phyloP scores from a whole-genome alignment of 2,888 invertebrate genomes.

The Gibbula magus region DNA sequence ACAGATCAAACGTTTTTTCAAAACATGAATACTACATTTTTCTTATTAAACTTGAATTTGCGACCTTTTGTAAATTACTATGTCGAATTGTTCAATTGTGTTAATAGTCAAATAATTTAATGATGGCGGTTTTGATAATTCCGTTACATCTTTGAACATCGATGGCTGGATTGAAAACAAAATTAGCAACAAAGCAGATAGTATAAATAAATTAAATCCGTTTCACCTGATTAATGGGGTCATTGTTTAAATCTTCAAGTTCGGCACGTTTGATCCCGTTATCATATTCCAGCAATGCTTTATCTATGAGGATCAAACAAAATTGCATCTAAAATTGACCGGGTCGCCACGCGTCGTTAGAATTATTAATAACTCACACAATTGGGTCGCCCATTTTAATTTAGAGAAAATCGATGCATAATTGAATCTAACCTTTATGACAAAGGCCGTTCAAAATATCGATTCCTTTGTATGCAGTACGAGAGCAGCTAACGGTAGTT shows the following conservation, averaged over 20 bases:
- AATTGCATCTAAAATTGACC: not conserved
- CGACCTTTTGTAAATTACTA: no score
- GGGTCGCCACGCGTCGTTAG: not conserved
- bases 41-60: no score
- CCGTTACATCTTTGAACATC: no score
- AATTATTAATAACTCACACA: constrained; percentile 2
- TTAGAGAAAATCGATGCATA: not conserved
- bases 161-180: no score
- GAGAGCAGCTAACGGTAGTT: constrained; percentile 8
- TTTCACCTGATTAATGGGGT: not conserved
- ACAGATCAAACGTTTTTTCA: no score
- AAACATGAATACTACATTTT: no score
- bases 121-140: no score
- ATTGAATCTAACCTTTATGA: constrained; percentile 5
- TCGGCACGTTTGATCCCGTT: constrained; percentile 9
- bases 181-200: no score
- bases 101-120: no score
- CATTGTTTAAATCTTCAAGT: not conserved
- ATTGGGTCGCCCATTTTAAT: not conserved
- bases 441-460: not conserved
- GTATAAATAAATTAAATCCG: no score
- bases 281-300: not conserved
- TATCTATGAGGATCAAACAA: constrained; percentile 6
- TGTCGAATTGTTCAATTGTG: no score
- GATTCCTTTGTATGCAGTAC: constrained; percentile 4